These are phyloP conservation scores for Drosophila neotestacea DNA, from an alignment of 2,888 invertebrate species.

Conservation along the genomic window DNA sequence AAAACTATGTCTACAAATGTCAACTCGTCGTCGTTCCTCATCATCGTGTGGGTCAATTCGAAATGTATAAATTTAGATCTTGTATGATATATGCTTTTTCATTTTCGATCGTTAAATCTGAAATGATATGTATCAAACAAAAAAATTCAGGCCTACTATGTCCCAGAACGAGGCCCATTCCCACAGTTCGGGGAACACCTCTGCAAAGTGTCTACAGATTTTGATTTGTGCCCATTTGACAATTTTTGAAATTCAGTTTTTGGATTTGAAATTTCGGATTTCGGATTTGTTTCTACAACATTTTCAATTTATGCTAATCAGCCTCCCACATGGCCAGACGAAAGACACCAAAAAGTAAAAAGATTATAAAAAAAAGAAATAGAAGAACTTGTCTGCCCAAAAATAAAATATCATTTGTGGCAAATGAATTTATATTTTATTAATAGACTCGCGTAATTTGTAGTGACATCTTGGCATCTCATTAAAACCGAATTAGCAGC, in stretches of 20 bases:
- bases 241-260: slow-evolving; percentile 10
- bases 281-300: slow-evolving; percentile 47
- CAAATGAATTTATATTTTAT: slow-evolving; percentile 74
- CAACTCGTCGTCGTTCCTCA: slow-evolving; percentile 47
- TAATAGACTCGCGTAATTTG: slow-evolving; percentile 75
- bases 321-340: slow-evolving; percentile 78
- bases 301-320: slow-evolving; percentile 72
- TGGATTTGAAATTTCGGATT: slow-evolving; percentile 37
- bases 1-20: slow-evolving; percentile 42
- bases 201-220: slow-evolving; percentile 47
- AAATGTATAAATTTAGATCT: slow-evolving; percentile 57
- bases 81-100: slow-evolving; percentile 17
- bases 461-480: slow-evolving; percentile 77
- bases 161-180: slow-evolving; percentile 3
- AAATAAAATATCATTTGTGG: slow-evolving; percentile 61
- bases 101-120: slow-evolving; percentile 41
- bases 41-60: slow-evolving; percentile 63
- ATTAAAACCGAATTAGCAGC: slow-evolving; percentile 69
- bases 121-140: slow-evolving; percentile 50
- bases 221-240: slow-evolving; percentile 41
- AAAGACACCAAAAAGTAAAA: background rate
- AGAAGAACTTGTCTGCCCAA: slow-evolving; percentile 65
- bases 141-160: slow-evolving; percentile 53
- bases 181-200: slow-evolving; percentile 39
- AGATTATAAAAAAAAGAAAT: background rate